phyloP scores from a whole-genome alignment of 1,140 invertebrate species.

The Ruditapes philippinarum region DNA sequence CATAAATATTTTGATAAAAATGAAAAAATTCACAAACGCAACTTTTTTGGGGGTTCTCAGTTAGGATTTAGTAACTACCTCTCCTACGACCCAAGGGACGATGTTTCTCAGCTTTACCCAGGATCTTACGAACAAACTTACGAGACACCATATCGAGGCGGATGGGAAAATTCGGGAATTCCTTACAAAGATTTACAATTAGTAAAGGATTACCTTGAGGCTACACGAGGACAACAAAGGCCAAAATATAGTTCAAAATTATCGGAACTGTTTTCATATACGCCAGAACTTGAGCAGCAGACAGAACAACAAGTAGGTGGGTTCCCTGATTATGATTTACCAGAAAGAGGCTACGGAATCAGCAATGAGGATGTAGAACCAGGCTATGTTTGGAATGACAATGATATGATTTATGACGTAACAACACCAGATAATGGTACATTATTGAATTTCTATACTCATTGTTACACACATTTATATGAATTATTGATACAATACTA shows the following conservation, averaged over 20 bases:
- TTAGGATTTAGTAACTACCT: not conserved
- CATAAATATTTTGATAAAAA: constrained; percentile 82
- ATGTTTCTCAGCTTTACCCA: not conserved
- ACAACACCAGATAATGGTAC: constrained; percentile 4
- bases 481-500: not conserved
- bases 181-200: constrained; percentile 45
- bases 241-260: constrained; percentile 24
- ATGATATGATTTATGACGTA: not conserved
- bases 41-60: constrained; percentile 44
- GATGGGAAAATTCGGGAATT: constrained; percentile 55
- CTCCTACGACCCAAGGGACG: constrained; percentile 20
- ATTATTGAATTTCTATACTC: constrained; percentile 12
- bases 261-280: constrained; percentile 1
- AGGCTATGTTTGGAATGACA: constrained; percentile 34
- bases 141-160: not conserved
- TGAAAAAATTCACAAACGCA: constrained; percentile 73
- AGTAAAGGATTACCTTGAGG: constrained; percentile 35
- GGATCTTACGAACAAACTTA: not conserved
- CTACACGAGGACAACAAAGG: not conserved
- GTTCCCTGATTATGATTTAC: not conserved
- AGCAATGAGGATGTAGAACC: not conserved
- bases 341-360: not conserved
- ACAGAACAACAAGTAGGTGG: not conserved
- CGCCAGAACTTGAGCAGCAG: not conserved
- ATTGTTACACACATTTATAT: not conserved